Evolutionary conservation across 2,797 vertebrate genomes (phyloP).

Genomic region (Odontamblyopus rebecca): DNA sequence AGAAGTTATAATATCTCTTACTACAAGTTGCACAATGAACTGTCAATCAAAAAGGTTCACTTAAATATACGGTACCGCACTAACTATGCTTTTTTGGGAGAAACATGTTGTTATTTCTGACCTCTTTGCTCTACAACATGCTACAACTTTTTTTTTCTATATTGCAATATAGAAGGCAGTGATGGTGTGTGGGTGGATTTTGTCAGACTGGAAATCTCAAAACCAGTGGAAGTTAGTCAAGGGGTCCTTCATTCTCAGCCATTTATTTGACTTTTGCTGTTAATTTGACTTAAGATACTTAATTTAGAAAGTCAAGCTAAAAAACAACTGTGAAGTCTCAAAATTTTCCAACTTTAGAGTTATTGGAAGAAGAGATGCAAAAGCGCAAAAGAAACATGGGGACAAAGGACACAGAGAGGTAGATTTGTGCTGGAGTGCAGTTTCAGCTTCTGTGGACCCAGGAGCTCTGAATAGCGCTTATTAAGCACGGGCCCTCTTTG

Average conservation of each 20-base stretch:
- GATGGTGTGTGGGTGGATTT: not conserved
- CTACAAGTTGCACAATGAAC: not conserved
- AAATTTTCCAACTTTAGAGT: not conserved
- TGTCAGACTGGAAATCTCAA: not conserved
- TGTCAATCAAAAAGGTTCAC: not conserved
- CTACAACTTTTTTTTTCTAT: not conserved
- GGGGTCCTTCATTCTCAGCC: not conserved
- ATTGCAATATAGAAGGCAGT: not conserved
- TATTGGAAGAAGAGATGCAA: conserved; percentile 24
- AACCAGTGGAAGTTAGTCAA: not conserved
- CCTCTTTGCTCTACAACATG: not conserved
- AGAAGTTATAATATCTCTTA: not conserved
- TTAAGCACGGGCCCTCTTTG: conserved; percentile 67
- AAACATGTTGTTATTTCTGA: not conserved
- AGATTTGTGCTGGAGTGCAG: conserved; percentile 71
- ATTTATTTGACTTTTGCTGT: not conserved
- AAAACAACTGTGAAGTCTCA: not conserved
- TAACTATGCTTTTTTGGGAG: not conserved
- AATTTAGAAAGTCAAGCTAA: not conserved
- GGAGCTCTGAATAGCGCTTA: conserved; percentile 77
- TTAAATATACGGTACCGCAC: not conserved
- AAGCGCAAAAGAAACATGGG: conserved; percentile 22
- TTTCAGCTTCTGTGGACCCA: conserved; percentile 74
- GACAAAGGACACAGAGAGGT: conserved; percentile 40
- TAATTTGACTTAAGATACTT: not conserved